A percentile compares a stretch with the other conserved stretches of the same genome.
Conservation (phyloP, 2,888 invertebrate species). For the Caenorhabditis imperialis region DNA sequence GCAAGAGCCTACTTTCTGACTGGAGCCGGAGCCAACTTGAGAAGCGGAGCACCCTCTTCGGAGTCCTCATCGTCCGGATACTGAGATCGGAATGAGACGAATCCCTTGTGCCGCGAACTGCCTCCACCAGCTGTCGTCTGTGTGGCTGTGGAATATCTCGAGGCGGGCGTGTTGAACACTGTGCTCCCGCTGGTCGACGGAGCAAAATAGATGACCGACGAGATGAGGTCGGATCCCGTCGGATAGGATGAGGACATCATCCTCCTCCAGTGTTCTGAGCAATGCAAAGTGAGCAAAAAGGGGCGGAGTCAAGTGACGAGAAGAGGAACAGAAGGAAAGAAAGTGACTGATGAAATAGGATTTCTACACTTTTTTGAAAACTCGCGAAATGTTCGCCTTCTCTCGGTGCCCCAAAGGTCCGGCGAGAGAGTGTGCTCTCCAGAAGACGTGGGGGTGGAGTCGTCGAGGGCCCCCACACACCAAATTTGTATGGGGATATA, state of each 20-base stretch:
- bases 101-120: constrained; percentile 33
- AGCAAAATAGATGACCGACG: constrained; percentile 50
- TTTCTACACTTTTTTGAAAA: too few relatives aligned
- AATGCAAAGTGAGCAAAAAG: neutral
- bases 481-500: constrained; percentile 37
- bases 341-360: too few relatives aligned
- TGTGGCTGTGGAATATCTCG: constrained; percentile 30
- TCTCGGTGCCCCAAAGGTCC: too few relatives aligned
- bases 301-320: neutral
- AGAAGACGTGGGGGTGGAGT: constrained; percentile 10
- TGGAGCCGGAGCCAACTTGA: constrained; percentile 22
- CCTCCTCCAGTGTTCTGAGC: neutral
- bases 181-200: constrained; percentile 35
- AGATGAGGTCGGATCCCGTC: constrained; percentile 52
- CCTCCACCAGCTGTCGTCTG: constrained; percentile 37
- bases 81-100: constrained; percentile 41
- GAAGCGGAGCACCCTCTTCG: constrained; percentile 33
- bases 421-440: neutral
- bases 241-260: constrained; percentile 53
- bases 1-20: constrained; percentile 20
- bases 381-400: too few relatives aligned
- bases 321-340: constrained; percentile 3
- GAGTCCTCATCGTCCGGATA: constrained; percentile 32
- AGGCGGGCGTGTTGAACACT: constrained; percentile 35
- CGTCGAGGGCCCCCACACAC: constrained; percentile 33